Percentiles rank a stretch among this genome's conserved stretches.
Evolutionary conservation across 2,888 invertebrate genomes (phyloP).

Genomic region (Drepana falcataria): DNA sequence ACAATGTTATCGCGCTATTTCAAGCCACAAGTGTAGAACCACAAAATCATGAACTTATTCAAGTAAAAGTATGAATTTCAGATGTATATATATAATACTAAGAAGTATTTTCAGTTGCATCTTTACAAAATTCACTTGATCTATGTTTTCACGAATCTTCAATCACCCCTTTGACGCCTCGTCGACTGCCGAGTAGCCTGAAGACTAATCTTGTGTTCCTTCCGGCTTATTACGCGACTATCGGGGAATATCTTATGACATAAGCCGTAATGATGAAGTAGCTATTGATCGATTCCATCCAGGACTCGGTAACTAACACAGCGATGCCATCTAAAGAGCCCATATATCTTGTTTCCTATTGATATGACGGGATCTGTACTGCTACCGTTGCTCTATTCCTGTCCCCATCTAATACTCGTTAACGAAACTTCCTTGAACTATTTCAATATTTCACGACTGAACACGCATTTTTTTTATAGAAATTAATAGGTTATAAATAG

Average conservation of each 20-base stretch:
- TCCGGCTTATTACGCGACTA: slow-evolving; percentile 2
- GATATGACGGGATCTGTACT: slow-evolving; percentile 19
- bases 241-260: slow-evolving; percentile 9
- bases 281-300: slow-evolving; percentile 22
- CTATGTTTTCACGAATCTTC: neutral
- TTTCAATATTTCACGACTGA: neutral
- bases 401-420: neutral
- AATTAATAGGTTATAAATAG: neutral
- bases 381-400: neutral
- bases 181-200: neutral
- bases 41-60: no score
- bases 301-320: slow-evolving; percentile 13
- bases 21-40: no score
- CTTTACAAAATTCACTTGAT: neutral
- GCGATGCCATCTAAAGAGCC: slow-evolving; percentile 26
- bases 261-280: slow-evolving; percentile 30
- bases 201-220: neutral
- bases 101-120: no score
- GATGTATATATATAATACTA: no score
- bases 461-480: neutral
- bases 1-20: no score
- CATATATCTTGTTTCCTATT: slow-evolving; percentile 32
- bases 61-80: no score
- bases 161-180: neutral
- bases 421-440: neutral